Conservation (phyloP, 2,797 vertebrate genomes). For the Chaetodon trifasciatus region DNA sequence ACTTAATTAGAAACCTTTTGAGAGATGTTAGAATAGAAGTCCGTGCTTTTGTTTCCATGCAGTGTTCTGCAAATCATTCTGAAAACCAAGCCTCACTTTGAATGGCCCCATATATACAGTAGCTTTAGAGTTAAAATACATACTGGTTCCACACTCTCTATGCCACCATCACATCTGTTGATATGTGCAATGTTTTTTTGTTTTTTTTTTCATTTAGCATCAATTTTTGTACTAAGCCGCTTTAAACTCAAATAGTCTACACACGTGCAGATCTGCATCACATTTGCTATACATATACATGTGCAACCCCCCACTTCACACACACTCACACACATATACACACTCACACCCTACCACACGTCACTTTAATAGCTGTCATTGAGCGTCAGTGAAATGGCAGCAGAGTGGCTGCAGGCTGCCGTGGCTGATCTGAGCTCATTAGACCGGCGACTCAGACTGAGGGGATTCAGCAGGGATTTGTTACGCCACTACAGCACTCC, state of each 20-base stretch:
- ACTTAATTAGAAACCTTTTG: slow-evolving; percentile 10
- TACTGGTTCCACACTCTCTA: no score
- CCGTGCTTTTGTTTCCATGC: not conserved
- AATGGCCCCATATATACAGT: no score
- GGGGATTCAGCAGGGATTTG: slow-evolving; percentile 72
- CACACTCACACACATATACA: not conserved
- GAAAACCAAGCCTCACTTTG: no score
- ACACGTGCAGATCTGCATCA: not conserved
- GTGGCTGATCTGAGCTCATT: slow-evolving; percentile 77
- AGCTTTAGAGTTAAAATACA: no score
- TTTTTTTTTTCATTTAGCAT: not conserved
- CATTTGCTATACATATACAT: not conserved
- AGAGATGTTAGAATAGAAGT: not conserved
- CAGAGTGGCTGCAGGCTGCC: slow-evolving; percentile 51
- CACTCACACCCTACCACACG: slow-evolving; percentile 10
- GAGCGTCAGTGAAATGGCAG: slow-evolving; percentile 59
- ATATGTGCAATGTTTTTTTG: not conserved
- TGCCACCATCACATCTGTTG: no score
- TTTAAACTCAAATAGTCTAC: not conserved
- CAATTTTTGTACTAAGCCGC: not conserved
- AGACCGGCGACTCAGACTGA: slow-evolving; percentile 67
- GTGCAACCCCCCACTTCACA: not conserved
- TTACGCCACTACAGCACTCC: slow-evolving; percentile 53
- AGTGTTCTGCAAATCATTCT: not conserved
- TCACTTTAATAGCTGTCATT: slow-evolving; percentile 64